Evolutionary conservation across 2,113 vertebrate species (phyloP).

Genomic region (Vulpes ferrilata): DNA sequence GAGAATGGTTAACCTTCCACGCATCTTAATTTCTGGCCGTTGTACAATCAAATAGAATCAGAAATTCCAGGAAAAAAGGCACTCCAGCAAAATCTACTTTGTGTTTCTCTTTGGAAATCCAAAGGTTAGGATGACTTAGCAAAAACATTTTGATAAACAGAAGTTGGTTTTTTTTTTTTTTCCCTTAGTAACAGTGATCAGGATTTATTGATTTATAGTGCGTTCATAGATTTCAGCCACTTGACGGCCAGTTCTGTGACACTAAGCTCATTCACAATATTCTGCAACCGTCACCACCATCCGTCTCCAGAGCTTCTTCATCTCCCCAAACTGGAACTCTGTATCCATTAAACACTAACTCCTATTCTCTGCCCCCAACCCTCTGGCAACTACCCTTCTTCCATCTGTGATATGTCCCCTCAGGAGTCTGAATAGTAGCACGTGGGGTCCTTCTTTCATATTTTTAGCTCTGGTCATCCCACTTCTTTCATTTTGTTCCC

Average conservation of each 20-base stretch:
- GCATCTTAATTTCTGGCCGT: background rate
- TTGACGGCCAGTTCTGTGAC: background rate
- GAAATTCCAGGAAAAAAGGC: background rate
- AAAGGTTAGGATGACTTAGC: constrained; percentile 66
- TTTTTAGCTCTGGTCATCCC: background rate
- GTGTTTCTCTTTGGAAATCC: background rate
- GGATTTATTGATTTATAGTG: background rate
- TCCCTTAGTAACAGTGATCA: background rate
- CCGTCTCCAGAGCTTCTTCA: background rate
- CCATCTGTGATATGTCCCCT: background rate
- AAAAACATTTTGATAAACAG: constrained; percentile 34
- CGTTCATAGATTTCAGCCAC: background rate
- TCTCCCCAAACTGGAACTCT: background rate
- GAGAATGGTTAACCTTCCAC: background rate
- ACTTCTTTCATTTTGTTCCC: background rate
- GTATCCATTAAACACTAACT: background rate
- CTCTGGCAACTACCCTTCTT: background rate
- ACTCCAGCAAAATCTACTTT: background rate
- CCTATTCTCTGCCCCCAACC: background rate
- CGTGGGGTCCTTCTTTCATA: background rate
- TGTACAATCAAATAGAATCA: background rate
- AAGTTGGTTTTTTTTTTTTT: background rate
- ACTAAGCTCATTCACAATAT: background rate
- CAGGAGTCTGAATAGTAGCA: background rate
- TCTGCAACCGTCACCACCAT: background rate